Percentiles rank a stretch among this genome's conserved stretches.
Evolutionary conservation across 2,113 vertebrate species (phyloP).

Genomic region (Takifugu flavidus): DNA sequence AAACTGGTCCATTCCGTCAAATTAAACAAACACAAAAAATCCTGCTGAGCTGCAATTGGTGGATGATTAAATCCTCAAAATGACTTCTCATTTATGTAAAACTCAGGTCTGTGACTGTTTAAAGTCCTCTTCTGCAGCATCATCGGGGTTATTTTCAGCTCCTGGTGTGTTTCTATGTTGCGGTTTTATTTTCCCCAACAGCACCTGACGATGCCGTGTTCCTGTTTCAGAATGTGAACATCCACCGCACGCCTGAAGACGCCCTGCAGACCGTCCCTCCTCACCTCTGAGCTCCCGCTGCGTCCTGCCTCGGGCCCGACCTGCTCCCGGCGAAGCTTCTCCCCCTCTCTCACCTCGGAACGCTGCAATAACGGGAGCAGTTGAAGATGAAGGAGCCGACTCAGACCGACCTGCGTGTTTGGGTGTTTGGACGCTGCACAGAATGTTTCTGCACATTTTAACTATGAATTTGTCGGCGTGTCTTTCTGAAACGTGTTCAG

Average conservation of each 20-base stretch:
- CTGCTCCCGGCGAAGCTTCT: conserved; percentile 10
- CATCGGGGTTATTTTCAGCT: no score
- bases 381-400: conserved; percentile 2
- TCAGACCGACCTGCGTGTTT: background rate
- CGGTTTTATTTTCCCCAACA: background rate
- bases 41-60: background rate
- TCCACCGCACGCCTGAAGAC: conserved; percentile 81
- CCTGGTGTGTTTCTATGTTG: no score
- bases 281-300: conserved; percentile 73
- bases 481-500: conserved; percentile 19
- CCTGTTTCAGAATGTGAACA: conserved; percentile 82
- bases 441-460: background rate
- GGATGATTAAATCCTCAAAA: background rate
- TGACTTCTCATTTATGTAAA: no score
- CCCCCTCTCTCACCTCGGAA: conserved; percentile 5
- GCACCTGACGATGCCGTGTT: conserved; percentile 25
- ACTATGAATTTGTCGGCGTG: conserved; percentile 3
- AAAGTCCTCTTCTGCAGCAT: no score
- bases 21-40: background rate
- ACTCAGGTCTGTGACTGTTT: no score
- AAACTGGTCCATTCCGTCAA: no score
- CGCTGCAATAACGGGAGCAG: background rate
- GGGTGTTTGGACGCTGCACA: background rate
- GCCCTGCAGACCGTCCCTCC: conserved; percentile 84
- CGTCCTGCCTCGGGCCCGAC: conserved; percentile 1